Evolutionary conservation across 2,113 vertebrate species (phyloP).

Genomic region (Camelus dromedarius): DNA sequence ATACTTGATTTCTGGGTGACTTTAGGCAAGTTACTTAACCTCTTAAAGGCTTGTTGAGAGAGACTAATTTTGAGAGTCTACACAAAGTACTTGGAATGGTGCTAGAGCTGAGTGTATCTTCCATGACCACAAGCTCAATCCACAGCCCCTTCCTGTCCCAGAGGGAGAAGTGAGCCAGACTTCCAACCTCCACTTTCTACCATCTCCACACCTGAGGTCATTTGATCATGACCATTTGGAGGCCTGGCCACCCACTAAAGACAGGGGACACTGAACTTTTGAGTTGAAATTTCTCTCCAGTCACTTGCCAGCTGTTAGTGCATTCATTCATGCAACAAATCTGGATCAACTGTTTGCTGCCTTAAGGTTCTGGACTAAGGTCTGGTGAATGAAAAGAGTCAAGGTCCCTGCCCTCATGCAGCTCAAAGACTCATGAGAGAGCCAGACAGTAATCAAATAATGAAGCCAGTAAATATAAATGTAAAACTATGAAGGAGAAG

Average conservation of each 20-base stretch:
- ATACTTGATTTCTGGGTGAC: slow-evolving; percentile 10
- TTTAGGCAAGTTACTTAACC: neutral
- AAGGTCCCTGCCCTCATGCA: neutral
- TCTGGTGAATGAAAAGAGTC: neutral
- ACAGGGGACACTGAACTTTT: neutral
- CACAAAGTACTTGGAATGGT: neutral
- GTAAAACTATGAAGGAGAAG: neutral
- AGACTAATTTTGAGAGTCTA: neutral
- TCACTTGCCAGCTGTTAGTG: neutral
- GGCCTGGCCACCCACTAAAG: neutral
- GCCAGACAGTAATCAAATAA: slow-evolving; percentile 3
- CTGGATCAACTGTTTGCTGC: neutral
- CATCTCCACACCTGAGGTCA: neutral
- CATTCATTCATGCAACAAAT: slow-evolving; percentile 20
- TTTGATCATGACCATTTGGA: neutral
- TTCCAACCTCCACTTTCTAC: neutral
- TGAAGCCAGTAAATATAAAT: slow-evolving; percentile 3
- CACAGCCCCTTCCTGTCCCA: neutral
- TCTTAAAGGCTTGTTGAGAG: neutral
- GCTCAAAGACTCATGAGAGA: neutral
- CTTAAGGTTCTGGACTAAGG: neutral
- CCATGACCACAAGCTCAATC: neutral
- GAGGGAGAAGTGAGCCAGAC: neutral
- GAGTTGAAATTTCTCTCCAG: neutral
- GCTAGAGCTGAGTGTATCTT: neutral